phyloP scores from a whole-genome alignment of 92 coral and sea anemone genomes.

The Palythoa heliodiscus region DNA sequence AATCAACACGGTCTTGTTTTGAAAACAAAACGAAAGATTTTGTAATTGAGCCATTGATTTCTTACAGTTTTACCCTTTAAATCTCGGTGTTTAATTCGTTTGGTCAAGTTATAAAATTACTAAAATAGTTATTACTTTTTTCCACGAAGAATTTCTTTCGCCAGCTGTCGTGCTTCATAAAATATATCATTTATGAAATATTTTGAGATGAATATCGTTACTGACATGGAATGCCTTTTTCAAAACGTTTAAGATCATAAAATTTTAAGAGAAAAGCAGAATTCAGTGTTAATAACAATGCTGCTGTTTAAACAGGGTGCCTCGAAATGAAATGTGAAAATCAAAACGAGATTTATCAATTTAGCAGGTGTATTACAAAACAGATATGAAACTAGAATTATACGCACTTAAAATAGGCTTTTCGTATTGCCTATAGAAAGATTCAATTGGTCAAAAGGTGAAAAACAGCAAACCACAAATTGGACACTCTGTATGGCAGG shows the following conservation, averaged over 20 bases:
- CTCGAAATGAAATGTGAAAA: no score
- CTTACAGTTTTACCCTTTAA: neutral
- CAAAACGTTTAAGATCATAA: neutral
- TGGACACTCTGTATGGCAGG: neutral
- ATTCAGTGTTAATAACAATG: neutral
- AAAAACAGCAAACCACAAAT: constrained; percentile 14
- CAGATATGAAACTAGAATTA: neutral
- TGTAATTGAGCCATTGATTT: neutral
- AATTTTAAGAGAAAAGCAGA: neutral
- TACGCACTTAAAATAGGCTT: neutral
- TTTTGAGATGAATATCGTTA: neutral
- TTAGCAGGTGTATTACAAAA: neutral
- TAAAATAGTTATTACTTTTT: neutral
- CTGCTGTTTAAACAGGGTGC: neutral
- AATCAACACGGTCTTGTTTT: neutral
- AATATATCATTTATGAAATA: neutral
- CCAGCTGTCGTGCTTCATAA: neutral
- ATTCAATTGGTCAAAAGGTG: neutral
- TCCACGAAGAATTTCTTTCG: neutral
- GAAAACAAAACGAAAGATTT: neutral
- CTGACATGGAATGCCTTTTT: neutral
- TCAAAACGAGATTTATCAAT: neutral
- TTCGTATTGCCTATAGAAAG: neutral
- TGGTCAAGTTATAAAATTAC: neutral
- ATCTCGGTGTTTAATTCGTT: neutral